Percentiles rank a stretch among this genome's conserved stretches.
Evolutionary conservation across 2,888 invertebrate species (phyloP).

Genomic region (Cheilosia pagana): DNA sequence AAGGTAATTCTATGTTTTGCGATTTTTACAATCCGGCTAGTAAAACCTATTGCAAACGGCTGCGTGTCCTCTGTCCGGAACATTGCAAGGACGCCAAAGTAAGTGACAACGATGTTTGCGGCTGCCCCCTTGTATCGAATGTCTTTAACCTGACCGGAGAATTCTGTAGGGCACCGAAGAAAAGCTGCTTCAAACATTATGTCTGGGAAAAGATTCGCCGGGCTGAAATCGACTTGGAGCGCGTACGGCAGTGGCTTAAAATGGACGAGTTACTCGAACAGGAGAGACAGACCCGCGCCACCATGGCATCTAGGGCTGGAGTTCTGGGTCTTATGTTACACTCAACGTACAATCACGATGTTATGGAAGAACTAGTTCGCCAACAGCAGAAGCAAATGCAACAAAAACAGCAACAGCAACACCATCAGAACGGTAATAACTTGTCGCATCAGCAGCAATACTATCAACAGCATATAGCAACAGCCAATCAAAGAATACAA

Average conservation of each 20-base stretch:
- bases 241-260: conserved; percentile 95
- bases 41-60: conserved; percentile 96
- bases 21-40: conserved; percentile 96
- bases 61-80: conserved; percentile 98
- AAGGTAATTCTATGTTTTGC: conserved; percentile 98
- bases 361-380: conserved; percentile 89
- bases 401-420: conserved; percentile 76
- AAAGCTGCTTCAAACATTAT: conserved; percentile 95
- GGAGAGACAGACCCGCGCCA: conserved; percentile 92
- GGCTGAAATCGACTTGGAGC: conserved; percentile 97
- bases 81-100: conserved; percentile 97
- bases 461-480: conserved; percentile 37
- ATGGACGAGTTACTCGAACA: conserved; percentile 97
- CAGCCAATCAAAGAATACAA: conserved; percentile 22
- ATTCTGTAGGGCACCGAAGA: conserved; percentile 94
- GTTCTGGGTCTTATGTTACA: conserved; percentile 97
- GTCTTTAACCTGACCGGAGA: conserved; percentile 93
- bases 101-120: conserved; percentile 94
- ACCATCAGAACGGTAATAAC: conserved; percentile 62
- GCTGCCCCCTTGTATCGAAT: conserved; percentile 93
- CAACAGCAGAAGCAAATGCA: conserved; percentile 81
- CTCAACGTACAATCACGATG: conserved; percentile 97
- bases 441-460: conserved; percentile 64
- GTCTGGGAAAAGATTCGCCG: conserved; percentile 97
- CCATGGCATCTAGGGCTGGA: conserved; percentile 92